These are phyloP conservation scores for Drosophila kurseongensis DNA, from an alignment of 1,140 invertebrate species.

Conservation along the genomic window DNA sequence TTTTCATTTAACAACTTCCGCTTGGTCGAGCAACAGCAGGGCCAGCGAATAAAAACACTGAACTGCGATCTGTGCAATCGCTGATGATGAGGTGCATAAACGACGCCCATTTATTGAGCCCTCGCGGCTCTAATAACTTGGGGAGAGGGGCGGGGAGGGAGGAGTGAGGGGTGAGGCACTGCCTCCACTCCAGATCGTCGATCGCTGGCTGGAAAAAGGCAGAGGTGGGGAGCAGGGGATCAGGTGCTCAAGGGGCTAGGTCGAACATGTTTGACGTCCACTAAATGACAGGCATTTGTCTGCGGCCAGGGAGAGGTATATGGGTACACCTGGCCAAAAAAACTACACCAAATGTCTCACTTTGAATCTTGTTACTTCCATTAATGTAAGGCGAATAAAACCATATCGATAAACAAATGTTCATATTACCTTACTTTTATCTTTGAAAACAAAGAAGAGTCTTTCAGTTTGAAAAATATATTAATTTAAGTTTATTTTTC, in stretches of 20 bases:
- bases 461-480: no score
- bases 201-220: constrained; percentile 24
- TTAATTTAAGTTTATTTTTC: no score
- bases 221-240: constrained; percentile 8
- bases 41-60: constrained; percentile 36
- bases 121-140: constrained; percentile 71
- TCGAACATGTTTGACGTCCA: constrained; percentile 72
- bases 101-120: constrained; percentile 82
- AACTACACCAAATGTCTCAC: neutral
- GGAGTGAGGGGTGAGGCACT: neutral
- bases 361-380: neutral
- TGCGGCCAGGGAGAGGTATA: constrained; percentile 35
- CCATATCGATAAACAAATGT: no score
- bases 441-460: no score
- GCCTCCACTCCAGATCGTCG: constrained; percentile 7
- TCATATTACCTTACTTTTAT: no score
- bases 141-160: constrained; percentile 15
- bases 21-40: constrained; percentile 43
- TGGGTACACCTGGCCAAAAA: constrained; percentile 9
- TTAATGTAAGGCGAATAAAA: no score
- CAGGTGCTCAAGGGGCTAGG: constrained; percentile 38
- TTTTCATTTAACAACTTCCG: constrained; percentile 77
- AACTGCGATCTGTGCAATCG: constrained; percentile 72
- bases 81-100: constrained; percentile 82
- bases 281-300: constrained; percentile 81